Base-by-base conservation (phyloP, 2,888 invertebrate genomes). In the Linnaemya vulpina region DNA sequence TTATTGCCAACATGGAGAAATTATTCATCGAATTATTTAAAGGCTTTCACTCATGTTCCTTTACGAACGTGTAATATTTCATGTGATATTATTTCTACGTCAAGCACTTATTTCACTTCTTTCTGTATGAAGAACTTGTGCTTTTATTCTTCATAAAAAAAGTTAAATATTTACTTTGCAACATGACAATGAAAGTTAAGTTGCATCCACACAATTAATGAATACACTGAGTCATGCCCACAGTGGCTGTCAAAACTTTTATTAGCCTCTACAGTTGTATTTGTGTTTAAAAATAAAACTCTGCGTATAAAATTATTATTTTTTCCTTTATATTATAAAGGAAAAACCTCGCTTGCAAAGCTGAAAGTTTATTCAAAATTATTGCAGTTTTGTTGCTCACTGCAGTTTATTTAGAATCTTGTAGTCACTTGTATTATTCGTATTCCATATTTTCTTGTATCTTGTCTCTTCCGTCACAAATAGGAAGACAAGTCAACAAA, bases 401-500 rank as follows among this genome's bases (percentile, higher is more conserved):
- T 65, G 65, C 20, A 25, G 22, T 10, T n/a, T 10, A 5, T 11
- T 22, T 22, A 9, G n/a, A 8, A 22, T n/a, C 20, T 38, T 11
- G n/a, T 25, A n/a, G 53, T 70, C 9, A n/a, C n/a, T 71, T 22
- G n/a, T 46, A 17, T 46, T 46, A n/a, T 9, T 11, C 40, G 11
- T 40, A 11, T 40, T 40, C 9, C 43, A n/a, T 73, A 35, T 74
- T 62, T 67, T 65, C 22, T 65, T 22, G 58, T 25, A 17, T 80
- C 51, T 30, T 49, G 3, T 9, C 65, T 51, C 53, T 65, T 51
- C 58, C 73, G 40, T 74, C 67, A 74, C 43, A 55, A 65, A 40
- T 67, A 55, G 55, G n/a, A 73, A 65, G 73, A 80, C 60, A 80
- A 67, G 67, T 73, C 67, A 67, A 80, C 80, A 80, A 74, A 80